Conservation (phyloP, 2,888 invertebrate genomes). For the Poecilus cupreus region DNA sequence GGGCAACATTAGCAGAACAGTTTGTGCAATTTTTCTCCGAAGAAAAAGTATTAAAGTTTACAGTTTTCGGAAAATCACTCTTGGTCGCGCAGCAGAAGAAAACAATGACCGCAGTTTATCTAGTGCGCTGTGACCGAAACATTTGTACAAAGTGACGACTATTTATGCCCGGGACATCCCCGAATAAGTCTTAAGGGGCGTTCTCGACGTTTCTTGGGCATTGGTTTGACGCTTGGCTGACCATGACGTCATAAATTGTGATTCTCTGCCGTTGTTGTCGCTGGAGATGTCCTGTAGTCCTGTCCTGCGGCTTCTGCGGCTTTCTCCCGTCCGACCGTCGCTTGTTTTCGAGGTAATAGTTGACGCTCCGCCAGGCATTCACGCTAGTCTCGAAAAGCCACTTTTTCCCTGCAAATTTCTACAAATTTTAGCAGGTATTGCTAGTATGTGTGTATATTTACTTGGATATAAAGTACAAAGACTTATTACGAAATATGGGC, state of each 20-base stretch:
- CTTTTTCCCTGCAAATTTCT: too few relatives aligned
- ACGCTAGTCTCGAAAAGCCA: neutral
- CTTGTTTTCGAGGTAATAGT: slow-evolving; percentile 17
- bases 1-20: slow-evolving; percentile 8
- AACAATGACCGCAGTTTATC: slow-evolving; percentile 53
- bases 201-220: slow-evolving; percentile 29
- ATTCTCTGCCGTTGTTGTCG: slow-evolving; percentile 21
- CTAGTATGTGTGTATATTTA: too few relatives aligned
- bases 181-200: slow-evolving; percentile 45
- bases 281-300: neutral
- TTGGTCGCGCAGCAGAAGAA: neutral
- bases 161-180: slow-evolving; percentile 45
- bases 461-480: too few relatives aligned
- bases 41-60: slow-evolving; percentile 53
- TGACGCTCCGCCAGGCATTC: neutral
- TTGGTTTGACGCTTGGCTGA: slow-evolving; percentile 55
- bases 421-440: too few relatives aligned
- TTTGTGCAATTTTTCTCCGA: slow-evolving; percentile 22
- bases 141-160: slow-evolving; percentile 51
- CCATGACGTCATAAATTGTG: slow-evolving; percentile 54
- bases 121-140: slow-evolving; percentile 53
- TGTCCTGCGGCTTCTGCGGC: slow-evolving; percentile 24
- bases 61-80: slow-evolving; percentile 48
- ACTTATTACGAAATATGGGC: too few relatives aligned
- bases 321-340: neutral